Evolutionary conservation across 2,888 invertebrate species (phyloP).

Genomic region (Heterodera filipjevi): DNA sequence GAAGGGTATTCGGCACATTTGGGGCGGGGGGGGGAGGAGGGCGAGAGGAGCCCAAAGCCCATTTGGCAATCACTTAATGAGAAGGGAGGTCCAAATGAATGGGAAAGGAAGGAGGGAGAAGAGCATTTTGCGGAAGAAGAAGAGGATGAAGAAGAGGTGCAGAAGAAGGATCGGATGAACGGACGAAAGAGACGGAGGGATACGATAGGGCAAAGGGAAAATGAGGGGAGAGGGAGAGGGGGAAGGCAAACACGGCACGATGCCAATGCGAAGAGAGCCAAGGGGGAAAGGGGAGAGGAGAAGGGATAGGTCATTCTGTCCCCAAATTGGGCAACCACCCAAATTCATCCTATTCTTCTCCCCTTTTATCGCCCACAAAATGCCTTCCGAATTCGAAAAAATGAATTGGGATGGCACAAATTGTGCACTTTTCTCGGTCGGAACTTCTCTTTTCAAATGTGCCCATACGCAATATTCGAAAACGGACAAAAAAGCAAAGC

Average conservation of each 20-base stretch:
- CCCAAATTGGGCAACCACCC: background rate
- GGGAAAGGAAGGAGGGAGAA: background rate
- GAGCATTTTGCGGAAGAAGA: background rate
- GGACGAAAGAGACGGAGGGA: background rate
- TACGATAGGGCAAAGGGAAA: background rate
- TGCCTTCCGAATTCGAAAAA: background rate
- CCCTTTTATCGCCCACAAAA: background rate
- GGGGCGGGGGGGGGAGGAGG: too few species aligned
- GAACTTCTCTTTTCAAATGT: background rate
- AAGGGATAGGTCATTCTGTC: background rate
- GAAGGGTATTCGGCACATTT: background rate
- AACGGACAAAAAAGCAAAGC: background rate
- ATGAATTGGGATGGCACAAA: background rate
- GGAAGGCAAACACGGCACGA: conserved; percentile 1
- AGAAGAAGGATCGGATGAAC: background rate
- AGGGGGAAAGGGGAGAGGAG: background rate
- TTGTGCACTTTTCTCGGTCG: background rate
- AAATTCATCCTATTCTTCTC: background rate
- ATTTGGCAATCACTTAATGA: conserved; percentile 10
- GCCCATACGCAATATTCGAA: background rate
- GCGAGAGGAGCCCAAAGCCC: too few species aligned
- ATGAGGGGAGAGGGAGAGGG: background rate
- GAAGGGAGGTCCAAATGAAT: background rate
- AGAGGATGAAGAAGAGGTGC: background rate
- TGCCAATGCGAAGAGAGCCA: too few species aligned